Evolutionary conservation across 2,113 vertebrate genomes (phyloP).

Genomic region (Cervus canadensis): DNA sequence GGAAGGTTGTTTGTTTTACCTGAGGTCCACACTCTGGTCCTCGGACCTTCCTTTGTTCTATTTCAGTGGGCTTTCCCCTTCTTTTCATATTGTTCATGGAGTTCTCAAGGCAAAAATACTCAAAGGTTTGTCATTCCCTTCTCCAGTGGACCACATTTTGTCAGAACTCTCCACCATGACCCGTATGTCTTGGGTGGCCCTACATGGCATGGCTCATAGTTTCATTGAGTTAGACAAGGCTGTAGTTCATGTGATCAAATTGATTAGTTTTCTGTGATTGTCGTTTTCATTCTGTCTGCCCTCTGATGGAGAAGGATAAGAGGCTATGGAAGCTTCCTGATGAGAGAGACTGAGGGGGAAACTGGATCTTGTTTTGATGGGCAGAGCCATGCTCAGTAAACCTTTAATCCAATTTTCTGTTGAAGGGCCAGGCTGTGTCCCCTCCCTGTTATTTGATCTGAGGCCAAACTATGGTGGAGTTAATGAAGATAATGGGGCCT

Average conservation of each 20-base stretch:
- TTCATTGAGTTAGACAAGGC: background rate
- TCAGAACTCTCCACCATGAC: background rate
- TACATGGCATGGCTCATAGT: background rate
- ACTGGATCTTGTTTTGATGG: background rate
- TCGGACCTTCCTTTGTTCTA: background rate
- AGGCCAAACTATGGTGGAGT: background rate
- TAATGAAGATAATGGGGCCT: background rate
- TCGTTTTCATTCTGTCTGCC: background rate
- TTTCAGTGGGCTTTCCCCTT: background rate
- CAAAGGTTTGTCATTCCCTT: background rate
- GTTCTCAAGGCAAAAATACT: background rate
- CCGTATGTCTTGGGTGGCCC: background rate
- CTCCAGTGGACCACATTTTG: background rate
- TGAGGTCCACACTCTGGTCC: background rate
- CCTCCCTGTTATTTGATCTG: background rate
- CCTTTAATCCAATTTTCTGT: background rate
- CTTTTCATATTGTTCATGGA: background rate
- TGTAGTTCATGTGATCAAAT: background rate
- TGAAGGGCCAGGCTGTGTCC: background rate
- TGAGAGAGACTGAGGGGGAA: background rate
- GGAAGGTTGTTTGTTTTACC: background rate
- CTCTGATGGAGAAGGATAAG: background rate
- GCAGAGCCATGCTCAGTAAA: background rate
- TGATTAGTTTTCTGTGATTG: background rate
- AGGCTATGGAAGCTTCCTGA: background rate